A percentile compares a stretch with the other conserved stretches of the same genome.
These are phyloP conservation scores for Hyperoplus lanceolatus DNA, from an alignment of 2,797 vertebrate species.

Conservation along the genomic window DNA sequence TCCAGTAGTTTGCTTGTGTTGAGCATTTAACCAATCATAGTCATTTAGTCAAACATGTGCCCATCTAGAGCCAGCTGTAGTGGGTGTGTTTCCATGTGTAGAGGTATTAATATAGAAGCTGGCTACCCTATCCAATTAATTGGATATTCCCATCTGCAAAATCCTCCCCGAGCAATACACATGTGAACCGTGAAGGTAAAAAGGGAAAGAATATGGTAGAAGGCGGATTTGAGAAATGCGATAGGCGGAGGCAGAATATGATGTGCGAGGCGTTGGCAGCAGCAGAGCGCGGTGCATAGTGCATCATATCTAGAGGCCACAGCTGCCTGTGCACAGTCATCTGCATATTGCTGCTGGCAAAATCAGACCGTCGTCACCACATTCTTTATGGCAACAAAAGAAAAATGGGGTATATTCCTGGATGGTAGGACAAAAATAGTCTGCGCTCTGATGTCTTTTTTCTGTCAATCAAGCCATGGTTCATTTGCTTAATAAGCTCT, in stretches of 20 bases:
- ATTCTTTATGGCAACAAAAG: constrained; percentile 35
- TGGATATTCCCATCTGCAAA: constrained; percentile 68
- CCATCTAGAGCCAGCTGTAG: constrained; percentile 46
- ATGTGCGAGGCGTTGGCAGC: constrained; percentile 37
- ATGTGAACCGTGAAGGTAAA: constrained; percentile 72
- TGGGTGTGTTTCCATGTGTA: constrained; percentile 48
- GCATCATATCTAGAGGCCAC: constrained; percentile 68
- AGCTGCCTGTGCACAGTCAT: constrained; percentile 72
- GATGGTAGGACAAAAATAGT: constrained; percentile 51
- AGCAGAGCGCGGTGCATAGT: constrained; percentile 44
- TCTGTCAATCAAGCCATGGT: constrained; percentile 66
- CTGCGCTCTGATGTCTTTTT: constrained; percentile 28
- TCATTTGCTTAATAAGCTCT: constrained; percentile 74
- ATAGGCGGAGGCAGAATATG: constrained; percentile 29
- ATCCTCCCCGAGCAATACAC: constrained; percentile 67
- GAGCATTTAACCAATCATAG: constrained; percentile 29
- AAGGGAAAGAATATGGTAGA: constrained; percentile 31
- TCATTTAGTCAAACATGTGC: constrained; percentile 27
- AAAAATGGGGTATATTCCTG: constrained; percentile 26
- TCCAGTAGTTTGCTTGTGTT: not conserved
- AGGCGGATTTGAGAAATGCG: constrained; percentile 19
- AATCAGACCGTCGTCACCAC: constrained; percentile 5
- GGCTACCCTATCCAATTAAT: constrained; percentile 65
- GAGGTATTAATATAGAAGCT: constrained; percentile 55
- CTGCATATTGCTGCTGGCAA: constrained; percentile 63